phyloP scores from a whole-genome alignment of 2,113 vertebrate genomes.

The Vanacampus margaritifer region DNA sequence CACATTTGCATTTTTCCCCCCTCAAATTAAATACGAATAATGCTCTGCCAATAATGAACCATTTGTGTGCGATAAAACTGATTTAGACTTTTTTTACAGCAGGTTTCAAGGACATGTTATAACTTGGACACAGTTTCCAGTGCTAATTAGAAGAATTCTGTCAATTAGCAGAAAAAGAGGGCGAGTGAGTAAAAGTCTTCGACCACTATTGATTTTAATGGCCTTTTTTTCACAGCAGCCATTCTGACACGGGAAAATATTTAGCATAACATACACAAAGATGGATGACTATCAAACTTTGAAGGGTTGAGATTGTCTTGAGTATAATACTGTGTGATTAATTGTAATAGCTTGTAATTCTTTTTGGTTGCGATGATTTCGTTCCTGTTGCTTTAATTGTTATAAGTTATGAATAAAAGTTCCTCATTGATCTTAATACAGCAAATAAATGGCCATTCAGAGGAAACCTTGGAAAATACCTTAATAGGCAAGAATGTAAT shows the following conservation, averaged over 20 bases:
- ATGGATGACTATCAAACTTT: too few species aligned
- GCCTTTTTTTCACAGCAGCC: too few species aligned
- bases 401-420: too few species aligned
- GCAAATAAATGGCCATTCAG: too few species aligned
- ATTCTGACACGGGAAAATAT: not conserved
- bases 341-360: too few species aligned
- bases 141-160: not conserved
- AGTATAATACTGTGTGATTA: too few species aligned
- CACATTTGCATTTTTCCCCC: not conserved
- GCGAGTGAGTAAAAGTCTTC: not conserved
- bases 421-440: too few species aligned
- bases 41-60: slow-evolving; percentile 8
- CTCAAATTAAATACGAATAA: not conserved
- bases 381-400: too few species aligned
- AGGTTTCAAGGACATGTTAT: slow-evolving; percentile 4
- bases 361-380: too few species aligned
- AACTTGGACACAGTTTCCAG: not conserved
- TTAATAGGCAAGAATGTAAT: too few species aligned
- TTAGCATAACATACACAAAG: not conserved
- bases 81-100: not conserved
- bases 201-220: not conserved
- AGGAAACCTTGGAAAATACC: too few species aligned
- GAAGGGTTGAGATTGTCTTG: too few species aligned
- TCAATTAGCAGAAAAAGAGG: not conserved
- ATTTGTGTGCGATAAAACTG: not conserved